Conservation (phyloP, 2,888 invertebrate genomes). For the Anorthoa munda region DNA sequence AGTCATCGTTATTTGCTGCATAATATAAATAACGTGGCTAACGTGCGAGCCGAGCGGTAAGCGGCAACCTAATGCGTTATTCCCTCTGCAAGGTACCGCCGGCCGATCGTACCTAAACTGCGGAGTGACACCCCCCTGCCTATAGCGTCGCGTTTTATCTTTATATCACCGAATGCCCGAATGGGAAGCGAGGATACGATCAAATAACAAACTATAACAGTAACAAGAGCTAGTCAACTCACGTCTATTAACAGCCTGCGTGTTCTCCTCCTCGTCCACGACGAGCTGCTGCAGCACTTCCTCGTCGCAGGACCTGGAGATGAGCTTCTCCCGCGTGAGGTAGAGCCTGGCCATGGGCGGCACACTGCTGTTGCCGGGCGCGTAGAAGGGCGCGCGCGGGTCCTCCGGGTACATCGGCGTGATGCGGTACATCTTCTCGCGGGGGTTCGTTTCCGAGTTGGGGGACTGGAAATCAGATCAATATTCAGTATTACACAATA, state of each 20-base stretch:
- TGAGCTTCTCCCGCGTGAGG: slow-evolving; percentile 94
- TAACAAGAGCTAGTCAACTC: slow-evolving; percentile 70
- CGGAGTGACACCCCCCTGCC: too few relatives aligned
- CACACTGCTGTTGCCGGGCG: slow-evolving; percentile 92
- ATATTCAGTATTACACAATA: too few relatives aligned
- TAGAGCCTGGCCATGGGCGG: slow-evolving; percentile 96
- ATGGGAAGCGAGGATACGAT: too few relatives aligned
- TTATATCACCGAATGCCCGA: too few relatives aligned
- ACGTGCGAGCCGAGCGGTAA: too few relatives aligned
- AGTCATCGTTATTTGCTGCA: too few relatives aligned
- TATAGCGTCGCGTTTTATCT: too few relatives aligned
- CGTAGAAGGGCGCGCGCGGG: slow-evolving; percentile 97
- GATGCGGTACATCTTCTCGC: slow-evolving; percentile 96
- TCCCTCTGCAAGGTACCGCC: too few relatives aligned
- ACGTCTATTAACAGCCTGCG: slow-evolving; percentile 93
- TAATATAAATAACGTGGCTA: too few relatives aligned
- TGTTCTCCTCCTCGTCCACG: slow-evolving; percentile 92
- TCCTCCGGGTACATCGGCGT: slow-evolving; percentile 98
- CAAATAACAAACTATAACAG: too few relatives aligned
- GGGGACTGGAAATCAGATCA: slow-evolving; percentile 92
- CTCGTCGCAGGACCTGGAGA: slow-evolving; percentile 94
- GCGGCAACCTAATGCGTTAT: too few relatives aligned
- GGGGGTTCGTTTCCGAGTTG: slow-evolving; percentile 94
- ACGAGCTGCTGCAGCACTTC: slow-evolving; percentile 91
- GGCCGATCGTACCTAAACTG: too few relatives aligned